phyloP scores from a whole-genome alignment of 2,797 vertebrate species.

The Cottoperca gobio region DNA sequence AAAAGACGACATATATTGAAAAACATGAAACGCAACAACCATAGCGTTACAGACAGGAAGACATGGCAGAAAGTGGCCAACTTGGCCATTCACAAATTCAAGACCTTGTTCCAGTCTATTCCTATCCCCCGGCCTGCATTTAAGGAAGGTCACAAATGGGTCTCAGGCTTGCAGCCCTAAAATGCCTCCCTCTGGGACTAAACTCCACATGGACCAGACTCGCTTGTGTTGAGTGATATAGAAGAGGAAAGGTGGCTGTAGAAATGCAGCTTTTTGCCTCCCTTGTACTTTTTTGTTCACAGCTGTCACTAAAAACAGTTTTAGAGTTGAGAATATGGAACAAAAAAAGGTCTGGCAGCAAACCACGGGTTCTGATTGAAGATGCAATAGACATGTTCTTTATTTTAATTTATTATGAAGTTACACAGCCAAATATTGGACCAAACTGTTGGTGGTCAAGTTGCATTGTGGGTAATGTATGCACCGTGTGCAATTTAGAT shows the following conservation, averaged over 20 bases:
- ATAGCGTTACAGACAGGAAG: background rate
- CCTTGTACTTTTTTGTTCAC: slow-evolving; percentile 16
- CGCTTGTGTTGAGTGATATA: slow-evolving; percentile 9
- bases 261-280: slow-evolving; percentile 16
- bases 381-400: no score
- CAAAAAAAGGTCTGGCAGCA: background rate
- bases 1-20: background rate
- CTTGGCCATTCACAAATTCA: slow-evolving; percentile 18
- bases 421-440: no score
- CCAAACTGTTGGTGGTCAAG: no score
- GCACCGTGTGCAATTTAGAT: no score
- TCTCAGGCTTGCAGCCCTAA: slow-evolving; percentile 15
- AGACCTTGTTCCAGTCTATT: slow-evolving; percentile 32
- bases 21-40: background rate
- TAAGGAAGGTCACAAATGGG: slow-evolving; percentile 28
- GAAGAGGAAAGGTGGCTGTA: slow-evolving; percentile 16
- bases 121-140: slow-evolving; percentile 1
- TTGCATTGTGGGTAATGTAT: no score
- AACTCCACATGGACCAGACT: slow-evolving; percentile 21
- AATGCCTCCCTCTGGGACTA: slow-evolving; percentile 17
- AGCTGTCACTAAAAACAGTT: slow-evolving; percentile 26
- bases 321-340: background rate
- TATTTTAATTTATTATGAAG: no score
- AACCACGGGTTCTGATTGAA: background rate
- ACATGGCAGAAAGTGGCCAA: slow-evolving; percentile 12